These are phyloP conservation scores for Aricia agestis DNA, from an alignment of 1,140 invertebrate genomes.

Conservation along the genomic window DNA sequence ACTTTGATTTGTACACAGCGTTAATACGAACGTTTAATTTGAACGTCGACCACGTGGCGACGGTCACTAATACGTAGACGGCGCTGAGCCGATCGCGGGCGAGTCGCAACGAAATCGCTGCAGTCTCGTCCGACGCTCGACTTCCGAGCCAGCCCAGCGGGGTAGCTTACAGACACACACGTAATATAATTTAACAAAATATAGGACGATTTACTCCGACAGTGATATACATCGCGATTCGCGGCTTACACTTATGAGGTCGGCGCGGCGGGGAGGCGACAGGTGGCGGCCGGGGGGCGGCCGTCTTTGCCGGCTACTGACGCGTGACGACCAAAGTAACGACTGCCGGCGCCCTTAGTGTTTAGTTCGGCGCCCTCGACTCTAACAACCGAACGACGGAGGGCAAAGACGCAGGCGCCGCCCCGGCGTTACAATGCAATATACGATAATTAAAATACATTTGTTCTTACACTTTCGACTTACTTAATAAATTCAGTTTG, in stretches of 20 bases:
- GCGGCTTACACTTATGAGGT: conserved; percentile 56
- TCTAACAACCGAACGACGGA: conserved; percentile 39
- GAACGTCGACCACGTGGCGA: conserved; percentile 58
- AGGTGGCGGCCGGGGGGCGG: conserved; percentile 45
- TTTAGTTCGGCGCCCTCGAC: conserved; percentile 31
- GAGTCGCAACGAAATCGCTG: conserved; percentile 15
- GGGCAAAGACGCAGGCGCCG: conserved; percentile 39
- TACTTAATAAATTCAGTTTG: conserved; percentile 77
- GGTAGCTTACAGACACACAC: conserved; percentile 61
- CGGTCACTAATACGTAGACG: conserved; percentile 55
- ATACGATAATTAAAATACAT: conserved; percentile 75
- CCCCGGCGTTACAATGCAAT: conserved; percentile 56
- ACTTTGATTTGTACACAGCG: conserved; percentile 75
- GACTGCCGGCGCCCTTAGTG: conserved; percentile 15
- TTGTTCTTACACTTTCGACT: conserved; percentile 75
- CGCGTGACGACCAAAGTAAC: conserved; percentile 32
- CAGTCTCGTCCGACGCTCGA: not conserved
- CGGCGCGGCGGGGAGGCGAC: conserved; percentile 65
- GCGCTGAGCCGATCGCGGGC: conserved; percentile 46
- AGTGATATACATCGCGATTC: conserved; percentile 59
- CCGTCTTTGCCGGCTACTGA: conserved; percentile 38
- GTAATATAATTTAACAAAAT: conserved; percentile 75
- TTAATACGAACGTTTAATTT: conserved; percentile 67
- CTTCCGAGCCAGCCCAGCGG: conserved; percentile 40
- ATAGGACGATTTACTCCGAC: conserved; percentile 69